These are phyloP conservation scores for Heliconius congener DNA, from an alignment of 1,140 invertebrate species.

Conservation along the genomic window DNA sequence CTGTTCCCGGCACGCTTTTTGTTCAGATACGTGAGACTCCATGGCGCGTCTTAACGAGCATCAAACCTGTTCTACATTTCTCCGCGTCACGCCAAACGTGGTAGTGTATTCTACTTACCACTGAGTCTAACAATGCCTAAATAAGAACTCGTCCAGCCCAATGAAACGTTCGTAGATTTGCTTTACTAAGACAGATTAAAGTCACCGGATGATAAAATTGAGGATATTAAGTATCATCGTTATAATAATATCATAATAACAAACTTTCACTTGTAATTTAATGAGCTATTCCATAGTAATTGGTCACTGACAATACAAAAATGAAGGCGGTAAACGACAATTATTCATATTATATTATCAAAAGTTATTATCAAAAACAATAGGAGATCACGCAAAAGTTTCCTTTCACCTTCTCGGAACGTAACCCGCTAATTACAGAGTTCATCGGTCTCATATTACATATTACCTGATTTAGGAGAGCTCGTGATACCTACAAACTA, in stretches of 20 bases:
- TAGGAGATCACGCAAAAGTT: conserved; percentile 57
- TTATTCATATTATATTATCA: conserved; percentile 64
- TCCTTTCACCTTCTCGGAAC: conserved; percentile 66
- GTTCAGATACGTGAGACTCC: conserved; percentile 73
- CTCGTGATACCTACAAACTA: conserved; percentile 37
- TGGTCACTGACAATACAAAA: conserved; percentile 51
- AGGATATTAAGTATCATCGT: conserved; percentile 35
- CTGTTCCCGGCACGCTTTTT: conserved; percentile 67
- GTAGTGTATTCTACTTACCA: conserved; percentile 55
- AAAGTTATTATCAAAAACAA: conserved; percentile 56
- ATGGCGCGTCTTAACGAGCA: conserved; percentile 73
- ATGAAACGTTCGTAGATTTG: not conserved
- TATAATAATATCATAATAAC: conserved; percentile 47
- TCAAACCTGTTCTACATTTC: conserved; percentile 76
- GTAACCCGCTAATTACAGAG: conserved; percentile 63
- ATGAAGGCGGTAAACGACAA: conserved; percentile 50
- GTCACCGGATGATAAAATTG: conserved; percentile 28
- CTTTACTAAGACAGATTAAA: not conserved
- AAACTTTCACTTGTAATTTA: conserved; percentile 66
- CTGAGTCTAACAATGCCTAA: conserved; percentile 6
- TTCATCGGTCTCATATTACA: conserved; percentile 59
- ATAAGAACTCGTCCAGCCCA: not conserved
- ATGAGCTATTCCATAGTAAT: conserved; percentile 61
- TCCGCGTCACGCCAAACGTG: conserved; percentile 73
- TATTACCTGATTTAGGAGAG: conserved; percentile 41